These are phyloP conservation scores for Pangasius djambal DNA, from an alignment of 2,797 vertebrate genomes.

Conservation along the genomic window DNA sequence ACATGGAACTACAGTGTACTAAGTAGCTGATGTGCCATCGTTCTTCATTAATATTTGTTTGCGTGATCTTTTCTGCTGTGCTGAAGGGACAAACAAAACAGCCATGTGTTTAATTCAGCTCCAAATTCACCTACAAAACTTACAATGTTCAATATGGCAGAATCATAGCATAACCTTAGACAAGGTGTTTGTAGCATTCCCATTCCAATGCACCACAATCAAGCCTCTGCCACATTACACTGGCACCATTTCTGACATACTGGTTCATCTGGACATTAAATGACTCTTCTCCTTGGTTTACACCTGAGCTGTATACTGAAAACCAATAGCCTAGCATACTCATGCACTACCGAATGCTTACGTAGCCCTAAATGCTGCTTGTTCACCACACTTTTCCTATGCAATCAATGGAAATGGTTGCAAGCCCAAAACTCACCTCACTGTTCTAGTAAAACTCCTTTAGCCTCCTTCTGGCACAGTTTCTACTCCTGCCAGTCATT, in stretches of 20 bases:
- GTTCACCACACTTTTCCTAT: background rate
- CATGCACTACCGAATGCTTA: background rate
- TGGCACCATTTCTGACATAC: background rate
- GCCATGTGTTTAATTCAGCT: background rate
- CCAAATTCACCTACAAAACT: background rate
- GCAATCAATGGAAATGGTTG: background rate
- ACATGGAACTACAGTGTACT: background rate
- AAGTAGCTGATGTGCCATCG: background rate
- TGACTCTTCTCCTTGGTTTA: background rate
- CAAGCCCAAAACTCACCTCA: background rate
- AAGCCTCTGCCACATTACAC: background rate
- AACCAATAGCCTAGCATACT: background rate
- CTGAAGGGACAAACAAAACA: background rate
- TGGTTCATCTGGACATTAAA: background rate
- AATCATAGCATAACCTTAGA: background rate
- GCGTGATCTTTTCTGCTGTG: background rate
- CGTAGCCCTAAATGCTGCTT: background rate
- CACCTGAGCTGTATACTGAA: background rate
- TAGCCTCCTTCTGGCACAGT: background rate
- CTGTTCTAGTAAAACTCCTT: background rate
- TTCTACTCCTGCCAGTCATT: conserved; percentile 10
- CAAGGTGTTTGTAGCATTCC: background rate
- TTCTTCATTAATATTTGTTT: background rate
- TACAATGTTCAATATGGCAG: background rate
- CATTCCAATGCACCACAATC: background rate